Evolutionary conservation across 2,113 vertebrate genomes (phyloP).

Genomic region (Excalfactoria chinensis): DNA sequence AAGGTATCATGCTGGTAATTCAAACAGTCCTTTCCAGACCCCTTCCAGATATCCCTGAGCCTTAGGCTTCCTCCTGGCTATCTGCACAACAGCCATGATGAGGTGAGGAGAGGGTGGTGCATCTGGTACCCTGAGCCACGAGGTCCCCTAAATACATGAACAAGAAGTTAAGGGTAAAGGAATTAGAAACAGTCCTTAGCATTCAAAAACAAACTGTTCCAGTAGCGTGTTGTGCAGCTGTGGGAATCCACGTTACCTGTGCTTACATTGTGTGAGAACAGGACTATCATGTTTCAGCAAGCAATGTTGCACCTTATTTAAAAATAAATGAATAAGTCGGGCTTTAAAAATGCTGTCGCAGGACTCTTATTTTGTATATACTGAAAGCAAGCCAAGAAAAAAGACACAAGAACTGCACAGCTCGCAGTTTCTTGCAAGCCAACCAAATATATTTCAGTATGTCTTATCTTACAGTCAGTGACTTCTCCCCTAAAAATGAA

Average conservation of each 20-base stretch:
- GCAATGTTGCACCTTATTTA: background rate
- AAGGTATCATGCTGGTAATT: background rate
- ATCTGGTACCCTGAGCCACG: background rate
- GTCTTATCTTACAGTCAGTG: background rate
- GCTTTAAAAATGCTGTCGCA: slow-evolving; percentile 1
- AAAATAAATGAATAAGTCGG: background rate
- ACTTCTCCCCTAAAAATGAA: background rate
- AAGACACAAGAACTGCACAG: background rate
- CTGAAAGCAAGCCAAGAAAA: slow-evolving; percentile 10
- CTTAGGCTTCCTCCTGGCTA: background rate
- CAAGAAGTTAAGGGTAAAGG: background rate
- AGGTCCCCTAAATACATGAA: background rate
- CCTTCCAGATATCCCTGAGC: background rate
- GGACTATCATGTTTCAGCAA: background rate
- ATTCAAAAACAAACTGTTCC: background rate
- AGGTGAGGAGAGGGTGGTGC: background rate
- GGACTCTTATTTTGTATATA: background rate
- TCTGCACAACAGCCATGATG: background rate
- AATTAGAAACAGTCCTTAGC: background rate
- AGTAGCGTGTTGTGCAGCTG: background rate
- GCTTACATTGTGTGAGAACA: background rate
- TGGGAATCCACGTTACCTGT: background rate
- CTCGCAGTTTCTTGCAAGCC: background rate
- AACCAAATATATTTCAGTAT: slow-evolving; percentile 3
- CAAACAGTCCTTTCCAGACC: background rate